phyloP scores from a whole-genome alignment of 2,797 vertebrate genomes.

The Pseudochaenichthys georgianus region DNA sequence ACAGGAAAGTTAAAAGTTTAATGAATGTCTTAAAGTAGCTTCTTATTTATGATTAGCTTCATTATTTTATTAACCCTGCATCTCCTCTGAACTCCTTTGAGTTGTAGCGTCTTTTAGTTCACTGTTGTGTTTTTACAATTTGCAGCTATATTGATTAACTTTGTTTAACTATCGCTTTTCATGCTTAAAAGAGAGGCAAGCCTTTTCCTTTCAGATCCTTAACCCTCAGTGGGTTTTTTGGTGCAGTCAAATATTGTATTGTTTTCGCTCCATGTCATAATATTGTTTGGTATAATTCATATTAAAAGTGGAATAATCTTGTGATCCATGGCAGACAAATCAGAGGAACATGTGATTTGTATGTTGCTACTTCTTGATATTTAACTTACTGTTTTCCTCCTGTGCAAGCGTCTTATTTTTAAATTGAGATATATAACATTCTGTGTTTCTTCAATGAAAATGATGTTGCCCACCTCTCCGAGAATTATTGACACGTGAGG shows the following conservation, averaged over 20 bases:
- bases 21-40: constrained; percentile 18
- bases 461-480: background rate
- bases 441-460: background rate
- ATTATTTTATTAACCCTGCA: background rate
- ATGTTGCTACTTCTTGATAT: background rate
- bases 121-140: too few species aligned
- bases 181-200: background rate
- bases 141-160: too few species aligned
- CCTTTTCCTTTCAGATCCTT: background rate
- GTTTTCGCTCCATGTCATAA: background rate
- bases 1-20: constrained; percentile 31
- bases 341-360: background rate
- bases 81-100: background rate
- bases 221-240: background rate
- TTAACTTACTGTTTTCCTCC: background rate
- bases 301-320: background rate
- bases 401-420: background rate
- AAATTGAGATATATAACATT: too few species aligned
- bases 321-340: background rate
- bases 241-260: background rate
- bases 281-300: background rate
- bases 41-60: background rate
- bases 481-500: background rate
- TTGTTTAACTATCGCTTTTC: background rate
- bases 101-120: too few species aligned